phyloP scores from a whole-genome alignment of 1,140 invertebrate genomes.

The Campoletis sonorensis region DNA sequence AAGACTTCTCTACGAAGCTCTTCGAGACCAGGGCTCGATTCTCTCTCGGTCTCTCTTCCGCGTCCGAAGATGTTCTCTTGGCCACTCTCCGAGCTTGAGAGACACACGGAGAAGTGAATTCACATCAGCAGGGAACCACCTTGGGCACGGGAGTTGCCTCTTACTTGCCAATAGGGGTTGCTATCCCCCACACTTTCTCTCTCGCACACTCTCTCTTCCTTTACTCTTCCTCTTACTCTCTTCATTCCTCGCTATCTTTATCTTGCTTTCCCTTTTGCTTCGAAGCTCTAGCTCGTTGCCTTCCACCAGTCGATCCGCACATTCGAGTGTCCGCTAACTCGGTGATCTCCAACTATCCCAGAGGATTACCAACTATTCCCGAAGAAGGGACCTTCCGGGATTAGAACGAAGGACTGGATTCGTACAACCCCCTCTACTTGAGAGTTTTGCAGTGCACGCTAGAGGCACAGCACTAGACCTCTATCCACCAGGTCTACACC shows the following conservation, averaged over 20 bases:
- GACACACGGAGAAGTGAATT: constrained; percentile 19
- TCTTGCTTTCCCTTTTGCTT: constrained; percentile 22
- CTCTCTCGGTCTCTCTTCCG: constrained; percentile 25
- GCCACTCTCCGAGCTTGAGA: constrained; percentile 23
- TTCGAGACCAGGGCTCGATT: not conserved
- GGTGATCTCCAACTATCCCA: constrained; percentile 76
- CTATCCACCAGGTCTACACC: constrained; percentile 37
- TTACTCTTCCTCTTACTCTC: not conserved
- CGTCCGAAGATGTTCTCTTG: constrained; percentile 24
- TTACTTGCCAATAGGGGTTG: constrained; percentile 48
- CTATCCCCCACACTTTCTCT: constrained; percentile 15
- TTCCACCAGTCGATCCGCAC: constrained; percentile 47
- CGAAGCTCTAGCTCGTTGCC: not conserved
- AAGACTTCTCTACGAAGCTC: constrained; percentile 31
- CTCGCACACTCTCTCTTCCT: not conserved
- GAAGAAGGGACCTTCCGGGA: constrained; percentile 74
- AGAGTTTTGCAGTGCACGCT: constrained; percentile 33
- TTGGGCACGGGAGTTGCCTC: constrained; percentile 13
- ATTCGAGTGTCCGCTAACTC: constrained; percentile 71
- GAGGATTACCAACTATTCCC: constrained; percentile 77
- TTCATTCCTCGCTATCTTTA: not conserved
- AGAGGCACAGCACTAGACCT: constrained; percentile 22
- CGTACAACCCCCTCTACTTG: constrained; percentile 28
- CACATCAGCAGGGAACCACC: constrained; percentile 25
- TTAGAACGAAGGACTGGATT: constrained; percentile 63